phyloP scores from a whole-genome alignment of 2,888 invertebrate species.

The Euproctis similis region DNA sequence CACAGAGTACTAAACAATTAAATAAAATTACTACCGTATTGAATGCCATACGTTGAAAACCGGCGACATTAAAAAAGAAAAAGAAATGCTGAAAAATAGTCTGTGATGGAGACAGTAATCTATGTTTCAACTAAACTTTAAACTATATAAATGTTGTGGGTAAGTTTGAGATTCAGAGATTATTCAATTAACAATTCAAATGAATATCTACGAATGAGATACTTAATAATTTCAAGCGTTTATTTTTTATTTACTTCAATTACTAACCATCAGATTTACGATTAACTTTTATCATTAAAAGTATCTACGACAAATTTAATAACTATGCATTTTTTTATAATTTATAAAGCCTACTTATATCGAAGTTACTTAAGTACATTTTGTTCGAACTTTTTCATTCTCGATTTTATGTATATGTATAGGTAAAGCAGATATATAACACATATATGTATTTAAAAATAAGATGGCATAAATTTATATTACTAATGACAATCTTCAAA shows the following conservation, averaged over 20 bases:
- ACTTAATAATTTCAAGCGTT: constrained; percentile 65
- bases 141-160: too few species aligned
- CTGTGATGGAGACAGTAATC: too few species aligned
- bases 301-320: constrained; percentile 59
- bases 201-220: constrained; percentile 45
- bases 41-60: too few species aligned
- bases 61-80: too few species aligned
- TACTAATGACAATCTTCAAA: constrained; percentile 69
- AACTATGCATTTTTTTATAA: constrained; percentile 70
- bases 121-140: too few species aligned
- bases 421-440: too few species aligned
- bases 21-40: too few species aligned
- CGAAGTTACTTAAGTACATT: constrained; percentile 74
- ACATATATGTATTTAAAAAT: constrained; percentile 45
- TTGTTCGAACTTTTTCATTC: constrained; percentile 67
- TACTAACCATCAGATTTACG: constrained; percentile 59
- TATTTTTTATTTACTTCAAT: constrained; percentile 48
- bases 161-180: constrained; percentile 34
- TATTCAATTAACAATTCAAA: constrained; percentile 23
- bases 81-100: too few species aligned
- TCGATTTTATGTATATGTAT: constrained; percentile 36
- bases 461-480: constrained; percentile 58
- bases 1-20: too few species aligned
- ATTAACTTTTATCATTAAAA: constrained; percentile 57
- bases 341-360: constrained; percentile 74